phyloP scores from a whole-genome alignment of 2,797 vertebrate species.

The Crocodylus rhombifer region DNA sequence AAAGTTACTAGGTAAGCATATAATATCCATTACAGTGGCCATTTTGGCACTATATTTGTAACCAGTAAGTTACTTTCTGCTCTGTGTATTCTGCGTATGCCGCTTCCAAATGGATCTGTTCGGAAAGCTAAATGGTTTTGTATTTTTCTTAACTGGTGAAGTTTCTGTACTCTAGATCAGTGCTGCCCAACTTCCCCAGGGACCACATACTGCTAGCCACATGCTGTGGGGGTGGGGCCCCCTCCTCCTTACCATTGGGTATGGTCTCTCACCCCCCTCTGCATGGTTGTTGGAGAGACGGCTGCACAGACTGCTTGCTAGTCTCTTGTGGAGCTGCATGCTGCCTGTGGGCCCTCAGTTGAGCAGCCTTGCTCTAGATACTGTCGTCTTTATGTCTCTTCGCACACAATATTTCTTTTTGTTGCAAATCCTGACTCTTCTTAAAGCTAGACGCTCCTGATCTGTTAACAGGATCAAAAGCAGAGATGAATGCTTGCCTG shows the following conservation, averaged over 20 bases:
- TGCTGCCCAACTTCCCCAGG: no score
- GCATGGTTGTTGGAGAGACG: no score
- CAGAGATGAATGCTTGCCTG: no score
- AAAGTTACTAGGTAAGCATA: not conserved
- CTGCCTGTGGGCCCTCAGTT: no score
- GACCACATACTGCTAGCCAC: no score
- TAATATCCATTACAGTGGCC: not conserved
- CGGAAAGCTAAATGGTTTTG: not conserved
- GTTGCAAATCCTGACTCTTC: not conserved
- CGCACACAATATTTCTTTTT: not conserved
- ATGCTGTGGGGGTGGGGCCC: no score
- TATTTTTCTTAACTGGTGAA: not conserved
- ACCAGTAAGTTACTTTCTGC: not conserved
- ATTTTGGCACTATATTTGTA: not conserved
- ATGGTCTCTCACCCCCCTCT: no score
- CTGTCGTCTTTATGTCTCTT: not conserved
- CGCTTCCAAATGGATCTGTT: not conserved
- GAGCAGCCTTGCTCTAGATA: no score
- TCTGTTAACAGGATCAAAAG: not conserved
- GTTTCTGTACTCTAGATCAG: not conserved
- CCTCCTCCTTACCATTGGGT: no score
- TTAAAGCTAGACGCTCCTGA: not conserved
- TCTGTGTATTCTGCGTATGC: not conserved
- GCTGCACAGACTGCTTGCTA: no score
- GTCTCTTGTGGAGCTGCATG: no score